Conservation (phyloP, 2,113 vertebrate species). For the Gulo gulo region DNA sequence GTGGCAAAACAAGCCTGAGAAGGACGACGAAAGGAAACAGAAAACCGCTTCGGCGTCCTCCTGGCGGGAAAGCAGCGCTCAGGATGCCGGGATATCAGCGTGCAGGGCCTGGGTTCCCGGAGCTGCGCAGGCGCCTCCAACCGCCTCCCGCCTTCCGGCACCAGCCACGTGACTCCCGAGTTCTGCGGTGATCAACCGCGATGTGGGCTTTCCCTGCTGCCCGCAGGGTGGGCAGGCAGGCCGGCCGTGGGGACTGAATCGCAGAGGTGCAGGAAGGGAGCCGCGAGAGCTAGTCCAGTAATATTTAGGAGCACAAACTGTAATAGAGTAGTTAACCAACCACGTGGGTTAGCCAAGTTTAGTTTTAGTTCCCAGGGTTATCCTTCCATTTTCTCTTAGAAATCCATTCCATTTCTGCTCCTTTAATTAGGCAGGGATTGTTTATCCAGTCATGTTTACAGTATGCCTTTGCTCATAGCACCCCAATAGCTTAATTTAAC, state of each 20-base stretch:
- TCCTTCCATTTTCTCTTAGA: neutral
- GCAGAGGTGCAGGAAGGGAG: accelerated
- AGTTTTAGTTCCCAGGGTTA: neutral
- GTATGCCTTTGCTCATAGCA: neutral
- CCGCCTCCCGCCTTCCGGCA: neutral
- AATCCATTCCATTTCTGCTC: neutral
- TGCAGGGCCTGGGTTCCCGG: accelerated
- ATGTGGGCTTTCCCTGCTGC: accelerated
- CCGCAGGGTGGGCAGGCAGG: accelerated
- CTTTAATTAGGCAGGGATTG: neutral
- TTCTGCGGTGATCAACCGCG: accelerated
- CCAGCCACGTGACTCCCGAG: neutral
- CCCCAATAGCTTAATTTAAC: neutral
- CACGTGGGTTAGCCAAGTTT: neutral
- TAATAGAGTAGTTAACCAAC: neutral
- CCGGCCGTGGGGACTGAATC: accelerated
- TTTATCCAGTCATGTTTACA: neutral
- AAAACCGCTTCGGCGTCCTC: neutral
- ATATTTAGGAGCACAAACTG: neutral
- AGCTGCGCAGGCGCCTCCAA: slow-evolving; percentile 70
- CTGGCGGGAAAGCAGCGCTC: slow-evolving; percentile 18
- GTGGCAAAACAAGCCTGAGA: accelerated
- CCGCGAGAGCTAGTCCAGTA: accelerated
- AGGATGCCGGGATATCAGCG: neutral
- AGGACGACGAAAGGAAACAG: accelerated